Evolutionary conservation across 2,888 invertebrate species (phyloP).

Genomic region (Trissoscelio sp.): DNA sequence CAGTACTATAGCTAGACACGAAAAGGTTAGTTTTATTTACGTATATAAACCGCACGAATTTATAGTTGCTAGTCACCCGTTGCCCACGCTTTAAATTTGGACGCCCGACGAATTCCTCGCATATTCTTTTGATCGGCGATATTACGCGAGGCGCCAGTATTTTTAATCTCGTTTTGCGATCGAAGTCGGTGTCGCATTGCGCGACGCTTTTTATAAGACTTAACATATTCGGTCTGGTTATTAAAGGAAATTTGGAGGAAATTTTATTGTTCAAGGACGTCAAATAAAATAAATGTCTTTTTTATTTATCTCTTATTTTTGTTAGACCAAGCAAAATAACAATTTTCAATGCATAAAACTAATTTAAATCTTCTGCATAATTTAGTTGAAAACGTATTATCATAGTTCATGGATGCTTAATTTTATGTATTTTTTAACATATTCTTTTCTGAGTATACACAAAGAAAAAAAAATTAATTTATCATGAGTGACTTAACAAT

Average conservation of each 20-base stretch:
- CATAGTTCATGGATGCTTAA: too few relatives aligned
- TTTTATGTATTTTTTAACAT: neutral
- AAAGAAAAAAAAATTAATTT: neutral
- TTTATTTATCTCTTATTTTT: too few relatives aligned
- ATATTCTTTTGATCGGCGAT: conserved; percentile 12
- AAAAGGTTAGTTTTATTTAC: conserved; percentile 42
- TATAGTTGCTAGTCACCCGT: conserved; percentile 12
- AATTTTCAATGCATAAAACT: too few relatives aligned
- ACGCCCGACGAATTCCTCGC: conserved; percentile 23
- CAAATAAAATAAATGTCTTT: neutral
- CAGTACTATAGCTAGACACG: neutral
- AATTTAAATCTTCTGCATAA: too few relatives aligned
- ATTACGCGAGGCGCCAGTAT: conserved; percentile 8
- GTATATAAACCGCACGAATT: conserved; percentile 10
- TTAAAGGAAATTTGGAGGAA: too few relatives aligned
- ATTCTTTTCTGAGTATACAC: neutral
- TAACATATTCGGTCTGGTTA: neutral
- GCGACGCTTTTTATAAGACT: neutral
- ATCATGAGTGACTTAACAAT: neutral
- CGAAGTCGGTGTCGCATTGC: neutral
- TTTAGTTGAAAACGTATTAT: too few relatives aligned
- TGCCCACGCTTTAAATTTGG: conserved; percentile 36
- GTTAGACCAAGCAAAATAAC: too few relatives aligned
- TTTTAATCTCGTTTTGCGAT: conserved; percentile 23
- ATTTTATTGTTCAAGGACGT: neutral